Base-by-base conservation (phyloP, 2,888 invertebrate genomes). In the Caenorhabditis japonica region DNA sequence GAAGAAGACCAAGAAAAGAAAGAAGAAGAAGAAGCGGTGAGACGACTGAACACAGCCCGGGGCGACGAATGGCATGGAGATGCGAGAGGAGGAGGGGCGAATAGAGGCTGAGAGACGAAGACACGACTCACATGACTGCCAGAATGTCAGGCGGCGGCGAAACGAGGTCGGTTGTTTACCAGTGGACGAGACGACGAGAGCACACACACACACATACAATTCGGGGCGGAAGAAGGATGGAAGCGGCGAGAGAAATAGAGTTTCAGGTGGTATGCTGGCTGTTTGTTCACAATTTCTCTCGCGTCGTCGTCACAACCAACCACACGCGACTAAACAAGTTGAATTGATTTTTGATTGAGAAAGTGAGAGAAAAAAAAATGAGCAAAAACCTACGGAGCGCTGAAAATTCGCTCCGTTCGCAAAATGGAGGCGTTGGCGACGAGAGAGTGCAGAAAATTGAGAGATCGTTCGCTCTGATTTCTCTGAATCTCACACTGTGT, bases 1-100 rank as follows among this genome's bases (percentile, higher is more conserved):
- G n/a, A n/a, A n/a, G n/a, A n/a, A n/a, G n/a, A n/a, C n/a, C n/a
- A n/a, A n/a, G n/a, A n/a, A n/a, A 30, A 46, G 27, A n/a, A 21
- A 25, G 27, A 21, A 46, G 49, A 43, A 47, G 47, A 43, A 39
- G 53, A 23, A 38, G 41, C 36, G 46, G 30, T 49, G 64, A 25
- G 49, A 34, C 43, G 44, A 61, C 47, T 52, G 64, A 70, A 66
- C 51, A 62, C 58, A 68, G 46, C 36, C n/a, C n/a, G n/a, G n/a
- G n/a, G 62, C 61, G 70, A 62, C 58, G 58, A 68, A 64, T 55
- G 66, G 70, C 53, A 69, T 21, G 43, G 52, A 49, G 44, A 30
- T 30, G 46, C 43, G 33, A 46, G 30, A 27, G 39, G 30, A 10
- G 23, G 21, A 34, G 43, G 60, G 46, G 60, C 25, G 56, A 39